Percentiles rank a stretch among this genome's conserved stretches.
phyloP scores from a whole-genome alignment of 2,888 invertebrate species.

The Agrypnus murinus region DNA sequence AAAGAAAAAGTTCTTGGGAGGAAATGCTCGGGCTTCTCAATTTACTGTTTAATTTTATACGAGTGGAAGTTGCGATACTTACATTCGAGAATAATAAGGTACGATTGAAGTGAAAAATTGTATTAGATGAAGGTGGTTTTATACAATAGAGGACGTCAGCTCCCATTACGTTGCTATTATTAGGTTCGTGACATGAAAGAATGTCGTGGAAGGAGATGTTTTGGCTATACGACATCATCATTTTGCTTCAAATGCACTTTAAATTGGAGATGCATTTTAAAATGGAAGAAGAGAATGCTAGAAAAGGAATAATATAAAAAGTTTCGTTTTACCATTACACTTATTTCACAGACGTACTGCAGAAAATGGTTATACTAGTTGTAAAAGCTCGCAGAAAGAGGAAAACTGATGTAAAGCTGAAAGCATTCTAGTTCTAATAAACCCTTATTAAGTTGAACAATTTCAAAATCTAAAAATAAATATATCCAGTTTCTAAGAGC shows the following conservation, averaged over 20 bases:
- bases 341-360: too few species aligned
- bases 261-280: slow-evolving; percentile 17
- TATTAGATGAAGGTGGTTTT: slow-evolving; percentile 20
- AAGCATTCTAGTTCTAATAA: slow-evolving; percentile 7
- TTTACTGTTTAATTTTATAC: slow-evolving; percentile 15
- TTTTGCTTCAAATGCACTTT: slow-evolving; percentile 13
- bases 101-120: slow-evolving; percentile 22
- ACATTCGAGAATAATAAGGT: slow-evolving; percentile 14
- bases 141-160: slow-evolving; percentile 17
- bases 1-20: background rate
- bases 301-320: background rate
- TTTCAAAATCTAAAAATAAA: slow-evolving; percentile 11
- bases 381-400: background rate
- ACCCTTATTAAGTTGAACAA: slow-evolving; percentile 4
- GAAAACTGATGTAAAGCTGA: background rate
- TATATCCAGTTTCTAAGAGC: slow-evolving; percentile 10
- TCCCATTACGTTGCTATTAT: slow-evolving; percentile 17
- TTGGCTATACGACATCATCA: slow-evolving; percentile 12
- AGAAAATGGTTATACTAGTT: background rate
- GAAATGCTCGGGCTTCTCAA: background rate
- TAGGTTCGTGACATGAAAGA: slow-evolving; percentile 26
- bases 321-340: background rate
- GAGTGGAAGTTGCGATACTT: slow-evolving; percentile 4
- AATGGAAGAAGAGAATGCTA: slow-evolving; percentile 9
- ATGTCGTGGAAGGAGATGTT: slow-evolving; percentile 10